phyloP scores from a whole-genome alignment of 2,888 invertebrate species.

The Megastigmus dorsalis region DNA sequence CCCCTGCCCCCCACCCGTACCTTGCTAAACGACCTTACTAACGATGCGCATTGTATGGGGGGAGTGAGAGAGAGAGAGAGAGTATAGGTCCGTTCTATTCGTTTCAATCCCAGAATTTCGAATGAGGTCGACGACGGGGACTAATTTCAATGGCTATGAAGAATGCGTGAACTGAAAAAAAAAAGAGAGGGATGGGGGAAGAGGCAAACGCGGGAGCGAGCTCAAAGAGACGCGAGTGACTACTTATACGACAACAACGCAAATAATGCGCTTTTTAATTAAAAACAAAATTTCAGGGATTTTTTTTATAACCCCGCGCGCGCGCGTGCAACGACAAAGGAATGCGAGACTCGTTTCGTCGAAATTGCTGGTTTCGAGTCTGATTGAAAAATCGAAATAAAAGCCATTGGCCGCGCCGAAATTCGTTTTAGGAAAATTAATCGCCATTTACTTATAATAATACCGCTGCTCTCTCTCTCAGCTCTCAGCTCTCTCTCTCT shows the following conservation, averaged over 20 bases:
- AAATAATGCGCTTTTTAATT: slow-evolving; percentile 46
- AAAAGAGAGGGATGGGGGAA: no score
- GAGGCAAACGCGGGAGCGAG: no score
- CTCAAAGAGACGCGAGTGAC: no score
- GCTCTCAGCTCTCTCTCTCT: no score
- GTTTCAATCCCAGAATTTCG: slow-evolving; percentile 51
- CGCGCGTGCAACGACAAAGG: no score
- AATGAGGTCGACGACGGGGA: slow-evolving; percentile 33
- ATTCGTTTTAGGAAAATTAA: no score
- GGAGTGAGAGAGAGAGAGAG: no score
- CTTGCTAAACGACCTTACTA: slow-evolving; percentile 52
- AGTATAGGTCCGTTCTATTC: slow-evolving; percentile 45
- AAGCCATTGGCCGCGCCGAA: no score
- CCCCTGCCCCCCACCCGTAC: neutral
- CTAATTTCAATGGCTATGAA: slow-evolving; percentile 33
- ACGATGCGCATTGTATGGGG: slow-evolving; percentile 53
- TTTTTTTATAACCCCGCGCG: no score
- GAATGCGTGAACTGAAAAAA: slow-evolving; percentile 15
- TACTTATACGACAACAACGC: no score
- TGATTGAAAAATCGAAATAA: no score
- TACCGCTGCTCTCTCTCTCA: slow-evolving; percentile 1
- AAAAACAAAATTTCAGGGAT: slow-evolving; percentile 24
- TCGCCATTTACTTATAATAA: slow-evolving; percentile 34
- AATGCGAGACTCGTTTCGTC: neutral
- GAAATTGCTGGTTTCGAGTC: no score